Evolutionary conservation across 2,888 invertebrate genomes (phyloP).

Genomic region (Odontomyia ornata): DNA sequence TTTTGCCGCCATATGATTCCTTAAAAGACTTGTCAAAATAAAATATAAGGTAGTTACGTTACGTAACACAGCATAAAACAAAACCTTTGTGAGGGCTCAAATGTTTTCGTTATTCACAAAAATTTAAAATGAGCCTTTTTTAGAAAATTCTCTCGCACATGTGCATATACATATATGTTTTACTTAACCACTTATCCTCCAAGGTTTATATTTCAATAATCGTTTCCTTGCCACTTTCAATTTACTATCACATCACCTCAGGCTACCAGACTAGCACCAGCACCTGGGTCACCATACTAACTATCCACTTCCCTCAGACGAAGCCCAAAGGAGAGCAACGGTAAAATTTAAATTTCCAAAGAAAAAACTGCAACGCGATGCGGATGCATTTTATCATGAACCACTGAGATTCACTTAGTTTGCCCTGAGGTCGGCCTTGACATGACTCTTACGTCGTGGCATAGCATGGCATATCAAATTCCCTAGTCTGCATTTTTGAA

Average conservation of each 20-base stretch:
- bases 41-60: too few species aligned
- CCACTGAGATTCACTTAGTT: constrained; percentile 44
- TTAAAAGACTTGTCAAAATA: too few species aligned
- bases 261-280: not conserved
- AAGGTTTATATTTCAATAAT: too few species aligned
- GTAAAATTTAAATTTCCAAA: not conserved
- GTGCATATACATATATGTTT: too few species aligned
- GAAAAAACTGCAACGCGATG: constrained; percentile 24
- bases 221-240: constrained; percentile 11
- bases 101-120: too few species aligned
- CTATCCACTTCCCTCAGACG: not conserved
- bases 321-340: not conserved
- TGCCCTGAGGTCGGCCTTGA: constrained; percentile 43
- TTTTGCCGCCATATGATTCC: too few species aligned
- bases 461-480: constrained; percentile 16
- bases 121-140: too few species aligned
- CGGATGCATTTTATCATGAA: constrained; percentile 37
- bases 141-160: too few species aligned
- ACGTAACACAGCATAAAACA: too few species aligned
- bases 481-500: constrained; percentile 37
- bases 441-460: constrained; percentile 25
- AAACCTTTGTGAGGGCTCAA: too few species aligned
- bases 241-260: not conserved
- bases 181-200: too few species aligned
- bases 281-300: not conserved